These are phyloP conservation scores for Tragelaphus scriptus DNA, from an alignment of 2,113 vertebrate species.

Conservation along the genomic window DNA sequence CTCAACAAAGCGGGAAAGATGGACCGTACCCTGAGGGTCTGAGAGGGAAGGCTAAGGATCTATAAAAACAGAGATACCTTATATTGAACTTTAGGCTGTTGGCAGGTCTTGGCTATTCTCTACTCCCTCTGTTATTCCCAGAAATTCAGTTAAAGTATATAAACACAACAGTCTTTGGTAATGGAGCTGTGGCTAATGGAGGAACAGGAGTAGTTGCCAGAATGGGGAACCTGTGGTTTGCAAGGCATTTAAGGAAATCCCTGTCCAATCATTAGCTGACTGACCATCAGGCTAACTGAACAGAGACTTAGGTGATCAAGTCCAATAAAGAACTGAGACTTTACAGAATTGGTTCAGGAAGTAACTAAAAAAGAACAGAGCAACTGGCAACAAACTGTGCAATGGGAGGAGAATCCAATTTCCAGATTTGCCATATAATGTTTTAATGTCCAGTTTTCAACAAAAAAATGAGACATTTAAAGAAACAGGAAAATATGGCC, in stretches of 20 bases:
- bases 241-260: not conserved
- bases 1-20: slow-evolving; percentile 90
- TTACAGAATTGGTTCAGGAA: not conserved
- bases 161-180: not conserved
- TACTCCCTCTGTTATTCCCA: not conserved
- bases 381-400: not conserved
- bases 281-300: not conserved
- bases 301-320: not conserved
- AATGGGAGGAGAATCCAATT: not conserved
- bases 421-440: not conserved
- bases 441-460: not conserved
- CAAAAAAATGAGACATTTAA: not conserved
- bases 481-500: not conserved
- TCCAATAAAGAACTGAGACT: not conserved
- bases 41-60: not conserved
- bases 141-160: not conserved
- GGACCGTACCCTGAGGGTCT: slow-evolving; percentile 73
- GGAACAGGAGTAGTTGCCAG: not conserved
- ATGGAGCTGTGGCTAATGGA: not conserved
- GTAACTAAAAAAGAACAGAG: not conserved
- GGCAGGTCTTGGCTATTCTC: not conserved
- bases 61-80: not conserved
- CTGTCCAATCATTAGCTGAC: not conserved
- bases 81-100: not conserved
- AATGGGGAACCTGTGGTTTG: not conserved